Percentiles rank a stretch among this genome's conserved stretches.
These are phyloP conservation scores for Falco punctatus DNA, from an alignment of 2,113 vertebrate species.

Conservation along the genomic window DNA sequence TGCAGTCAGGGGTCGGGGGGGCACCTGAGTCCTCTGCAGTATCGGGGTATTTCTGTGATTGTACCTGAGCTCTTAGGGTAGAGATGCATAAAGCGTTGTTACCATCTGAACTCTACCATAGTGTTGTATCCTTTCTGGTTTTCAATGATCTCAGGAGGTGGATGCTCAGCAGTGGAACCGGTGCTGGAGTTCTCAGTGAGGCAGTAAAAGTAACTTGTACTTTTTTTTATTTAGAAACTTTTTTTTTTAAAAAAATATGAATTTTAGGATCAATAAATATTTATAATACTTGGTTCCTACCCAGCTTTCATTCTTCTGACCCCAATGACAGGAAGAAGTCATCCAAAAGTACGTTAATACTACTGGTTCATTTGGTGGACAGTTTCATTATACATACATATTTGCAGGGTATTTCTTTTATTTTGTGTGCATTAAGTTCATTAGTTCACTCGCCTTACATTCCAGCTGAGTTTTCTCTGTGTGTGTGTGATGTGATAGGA, in stretches of 20 bases:
- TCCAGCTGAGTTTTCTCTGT: background rate
- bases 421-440: background rate
- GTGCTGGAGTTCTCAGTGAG: accelerated
- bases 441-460: background rate
- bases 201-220: background rate
- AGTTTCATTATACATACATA: background rate
- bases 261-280: background rate
- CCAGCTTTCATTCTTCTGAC: background rate
- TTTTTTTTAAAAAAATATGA: too few relatives aligned
- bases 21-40: background rate
- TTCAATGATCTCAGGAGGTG: background rate
- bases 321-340: background rate
- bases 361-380: background rate
- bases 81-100: background rate
- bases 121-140: background rate
- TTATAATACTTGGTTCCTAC: background rate
- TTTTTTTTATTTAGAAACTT: background rate
- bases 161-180: background rate
- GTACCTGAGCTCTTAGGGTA: background rate
- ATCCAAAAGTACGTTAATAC: background rate
- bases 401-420: background rate
- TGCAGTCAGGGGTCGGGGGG: background rate
- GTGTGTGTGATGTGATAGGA: background rate
- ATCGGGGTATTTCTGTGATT: accelerated
- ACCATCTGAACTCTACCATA: accelerated